Evolutionary conservation across 2,113 vertebrate species (phyloP).

Genomic region (Formicarius rufipectus): DNA sequence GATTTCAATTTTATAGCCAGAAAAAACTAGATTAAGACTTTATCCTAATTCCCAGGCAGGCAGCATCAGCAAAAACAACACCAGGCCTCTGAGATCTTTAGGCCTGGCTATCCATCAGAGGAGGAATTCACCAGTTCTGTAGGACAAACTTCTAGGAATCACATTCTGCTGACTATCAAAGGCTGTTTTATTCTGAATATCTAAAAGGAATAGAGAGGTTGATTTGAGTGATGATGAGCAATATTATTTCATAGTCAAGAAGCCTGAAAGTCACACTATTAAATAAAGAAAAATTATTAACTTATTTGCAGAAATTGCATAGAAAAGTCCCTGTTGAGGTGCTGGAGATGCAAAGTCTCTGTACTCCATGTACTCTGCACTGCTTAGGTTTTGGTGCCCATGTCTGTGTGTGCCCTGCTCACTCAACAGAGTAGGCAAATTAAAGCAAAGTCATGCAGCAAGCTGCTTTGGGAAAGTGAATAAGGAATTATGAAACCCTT

Average conservation of each 20-base stretch:
- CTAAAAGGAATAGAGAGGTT: not conserved
- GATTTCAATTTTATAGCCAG: not conserved
- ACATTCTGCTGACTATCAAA: not conserved
- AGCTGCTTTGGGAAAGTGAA: not conserved
- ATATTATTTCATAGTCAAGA: not conserved
- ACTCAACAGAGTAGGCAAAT: not conserved
- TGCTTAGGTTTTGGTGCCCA: not conserved
- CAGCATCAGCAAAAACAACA: not conserved
- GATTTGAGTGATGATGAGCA: not conserved
- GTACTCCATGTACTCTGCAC: rapidly evolving
- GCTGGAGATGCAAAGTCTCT: not conserved
- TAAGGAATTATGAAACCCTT: not conserved
- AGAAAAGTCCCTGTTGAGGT: not conserved
- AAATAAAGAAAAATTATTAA: not conserved
- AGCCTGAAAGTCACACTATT: not conserved
- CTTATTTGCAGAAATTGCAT: not conserved
- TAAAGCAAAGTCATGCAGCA: not conserved
- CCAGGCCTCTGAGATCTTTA: not conserved
- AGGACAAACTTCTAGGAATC: not conserved
- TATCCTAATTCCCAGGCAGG: not conserved
- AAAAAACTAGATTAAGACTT: conserved; percentile 34
- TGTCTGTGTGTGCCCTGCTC: not conserved
- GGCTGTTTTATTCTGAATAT: not conserved
- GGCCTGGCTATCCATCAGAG: not conserved
- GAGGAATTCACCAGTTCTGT: not conserved